Evolutionary conservation across 2,888 invertebrate genomes (phyloP).

Genomic region (Trachelus stipa): DNA sequence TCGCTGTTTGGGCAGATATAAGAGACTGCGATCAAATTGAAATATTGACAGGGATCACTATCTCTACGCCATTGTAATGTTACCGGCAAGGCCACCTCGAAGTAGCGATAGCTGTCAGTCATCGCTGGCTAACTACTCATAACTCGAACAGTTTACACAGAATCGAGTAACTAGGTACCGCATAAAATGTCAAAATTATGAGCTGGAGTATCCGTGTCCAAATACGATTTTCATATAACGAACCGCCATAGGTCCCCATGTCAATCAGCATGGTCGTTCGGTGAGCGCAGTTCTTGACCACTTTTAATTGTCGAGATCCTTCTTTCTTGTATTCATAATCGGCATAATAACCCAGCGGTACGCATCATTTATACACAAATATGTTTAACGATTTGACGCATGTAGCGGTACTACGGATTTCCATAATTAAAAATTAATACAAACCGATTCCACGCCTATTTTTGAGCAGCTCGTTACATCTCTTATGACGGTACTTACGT

Average conservation of each 20-base stretch:
- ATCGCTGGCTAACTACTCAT: slow-evolving; percentile 25
- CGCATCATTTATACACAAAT: slow-evolving; percentile 3
- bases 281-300: slow-evolving; percentile 24
- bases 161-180: slow-evolving; percentile 14
- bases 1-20: not conserved
- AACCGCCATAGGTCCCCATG: slow-evolving; percentile 21
- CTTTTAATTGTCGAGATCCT: slow-evolving; percentile 42
- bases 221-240: slow-evolving; percentile 19
- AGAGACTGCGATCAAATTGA: not conserved
- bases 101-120: slow-evolving; percentile 29
- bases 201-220: slow-evolving; percentile 17
- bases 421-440: slow-evolving; percentile 24
- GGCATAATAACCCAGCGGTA: slow-evolving; percentile 7
- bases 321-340: slow-evolving; percentile 2
- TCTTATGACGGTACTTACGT: not conserved
- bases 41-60: not conserved
- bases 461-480: not conserved
- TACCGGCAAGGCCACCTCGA: slow-evolving; percentile 22
- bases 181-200: slow-evolving; percentile 36
- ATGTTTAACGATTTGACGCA: not conserved
- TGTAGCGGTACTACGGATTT: slow-evolving; percentile 18
- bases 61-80: slow-evolving; percentile 28
- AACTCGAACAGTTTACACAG: slow-evolving; percentile 29
- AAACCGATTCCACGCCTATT: not conserved
- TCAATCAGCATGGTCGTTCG: slow-evolving; percentile 37